These are phyloP conservation scores for Neuroscelio doddi DNA, from an alignment of 2,888 invertebrate species.

Conservation along the genomic window DNA sequence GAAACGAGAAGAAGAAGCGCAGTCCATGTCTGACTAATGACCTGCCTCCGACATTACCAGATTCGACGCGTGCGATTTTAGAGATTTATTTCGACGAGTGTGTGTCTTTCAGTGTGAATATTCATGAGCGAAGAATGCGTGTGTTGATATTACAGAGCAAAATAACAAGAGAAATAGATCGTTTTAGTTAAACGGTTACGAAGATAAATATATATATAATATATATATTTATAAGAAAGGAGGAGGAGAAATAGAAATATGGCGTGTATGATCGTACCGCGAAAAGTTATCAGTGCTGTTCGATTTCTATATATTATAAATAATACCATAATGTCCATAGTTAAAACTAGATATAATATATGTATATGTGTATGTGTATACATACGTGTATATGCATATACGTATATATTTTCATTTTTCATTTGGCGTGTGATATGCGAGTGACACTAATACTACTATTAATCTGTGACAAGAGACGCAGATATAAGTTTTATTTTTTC, in stretches of 20 bases:
- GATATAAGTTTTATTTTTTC: constrained; percentile 7
- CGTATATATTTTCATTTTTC: constrained; percentile 33
- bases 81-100: constrained; percentile 61
- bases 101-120: constrained; percentile 47
- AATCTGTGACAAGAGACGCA: constrained; percentile 27
- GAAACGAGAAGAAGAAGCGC: constrained; percentile 10
- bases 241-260: not conserved
- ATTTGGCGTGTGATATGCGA: constrained; percentile 41
- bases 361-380: too few species aligned
- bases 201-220: constrained; percentile 42
- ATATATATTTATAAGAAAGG: too few species aligned
- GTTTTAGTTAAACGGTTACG: constrained; percentile 38
- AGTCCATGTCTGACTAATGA: constrained; percentile 21
- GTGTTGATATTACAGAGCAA: constrained; percentile 3
- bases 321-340: constrained; percentile 36
- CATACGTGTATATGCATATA: too few species aligned
- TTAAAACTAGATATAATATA: constrained; percentile 31
- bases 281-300: not conserved
- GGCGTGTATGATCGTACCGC: not conserved
- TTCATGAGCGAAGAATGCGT: constrained; percentile 42
- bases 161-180: constrained; percentile 23
- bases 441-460: constrained; percentile 40
- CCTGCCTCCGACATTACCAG: constrained; percentile 31
- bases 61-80: constrained; percentile 52
- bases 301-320: constrained; percentile 6